Evolutionary conservation across 1,140 invertebrate species (phyloP).

Genomic region (Pogonognathellus flavescens): DNA sequence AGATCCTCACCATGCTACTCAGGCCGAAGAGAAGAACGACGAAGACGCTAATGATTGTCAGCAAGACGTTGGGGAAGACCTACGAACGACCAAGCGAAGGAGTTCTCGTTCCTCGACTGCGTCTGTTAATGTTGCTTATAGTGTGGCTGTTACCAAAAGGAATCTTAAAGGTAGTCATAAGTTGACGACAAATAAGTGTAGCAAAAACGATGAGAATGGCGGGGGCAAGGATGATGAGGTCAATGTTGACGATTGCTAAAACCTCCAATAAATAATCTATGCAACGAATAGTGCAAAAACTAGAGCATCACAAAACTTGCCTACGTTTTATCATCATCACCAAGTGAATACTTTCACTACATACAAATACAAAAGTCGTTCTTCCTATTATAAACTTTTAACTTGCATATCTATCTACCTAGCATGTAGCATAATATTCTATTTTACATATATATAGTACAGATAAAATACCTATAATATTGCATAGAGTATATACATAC

Average conservation of each 20-base stretch:
- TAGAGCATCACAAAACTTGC: not conserved
- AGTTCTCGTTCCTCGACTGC: constrained; percentile 2
- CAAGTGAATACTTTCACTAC: not conserved
- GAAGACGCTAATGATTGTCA: not conserved
- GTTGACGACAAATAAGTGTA: not conserved
- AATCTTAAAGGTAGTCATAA: constrained; percentile 39
- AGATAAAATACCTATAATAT: not conserved
- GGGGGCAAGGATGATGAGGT: constrained; percentile 13
- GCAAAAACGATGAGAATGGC: not conserved
- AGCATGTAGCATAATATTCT: not conserved
- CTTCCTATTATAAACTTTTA: not conserved
- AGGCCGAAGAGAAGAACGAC: not conserved
- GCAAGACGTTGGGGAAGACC: constrained; percentile 32
- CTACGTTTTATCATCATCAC: not conserved
- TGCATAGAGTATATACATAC: too few relatives aligned
- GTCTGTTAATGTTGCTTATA: constrained; percentile 14
- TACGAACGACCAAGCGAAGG: not conserved
- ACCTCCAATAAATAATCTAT: not conserved
- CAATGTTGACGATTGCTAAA: constrained; percentile 30
- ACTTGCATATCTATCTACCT: not conserved
- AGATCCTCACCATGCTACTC: constrained; percentile 17
- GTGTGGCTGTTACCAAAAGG: constrained; percentile 38
- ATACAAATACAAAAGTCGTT: constrained; percentile 36
- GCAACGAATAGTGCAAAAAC: not conserved
- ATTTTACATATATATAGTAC: not conserved